phyloP scores from a whole-genome alignment of 1,140 invertebrate species.

The Proales similis region DNA sequence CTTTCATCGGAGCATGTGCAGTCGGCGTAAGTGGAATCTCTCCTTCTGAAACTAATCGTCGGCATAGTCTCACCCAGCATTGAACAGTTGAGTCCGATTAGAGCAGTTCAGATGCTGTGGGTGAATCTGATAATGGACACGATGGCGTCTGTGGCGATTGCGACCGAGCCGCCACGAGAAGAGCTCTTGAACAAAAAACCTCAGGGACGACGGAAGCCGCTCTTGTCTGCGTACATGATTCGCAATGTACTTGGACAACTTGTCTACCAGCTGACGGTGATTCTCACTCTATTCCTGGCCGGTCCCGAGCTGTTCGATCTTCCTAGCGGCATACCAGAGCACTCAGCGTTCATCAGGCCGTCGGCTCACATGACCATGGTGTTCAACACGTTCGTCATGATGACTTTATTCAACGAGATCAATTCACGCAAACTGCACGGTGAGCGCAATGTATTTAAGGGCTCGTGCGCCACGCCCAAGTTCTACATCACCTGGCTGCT shows the following conservation, averaged over 20 bases:
- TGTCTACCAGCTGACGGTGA: slow-evolving; percentile 86
- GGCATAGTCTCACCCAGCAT: too few species aligned
- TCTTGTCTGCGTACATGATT: slow-evolving; percentile 98
- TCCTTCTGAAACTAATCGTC: too few species aligned
- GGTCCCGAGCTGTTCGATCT: slow-evolving; percentile 80
- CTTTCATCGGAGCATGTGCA: slow-evolving; percentile 94
- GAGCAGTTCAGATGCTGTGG: slow-evolving; percentile 99
- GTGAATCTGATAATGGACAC: slow-evolving; percentile 99
- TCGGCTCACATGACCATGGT: slow-evolving; percentile 96
- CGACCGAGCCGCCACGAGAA: slow-evolving; percentile 90
- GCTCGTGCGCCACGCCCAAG: slow-evolving; percentile 89
- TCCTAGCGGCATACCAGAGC: slow-evolving; percentile 64
- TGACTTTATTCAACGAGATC: slow-evolving; percentile 99
- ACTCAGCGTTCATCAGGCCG: slow-evolving; percentile 62
- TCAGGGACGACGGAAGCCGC: slow-evolving; percentile 92
- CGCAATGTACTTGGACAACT: slow-evolving; percentile 97
- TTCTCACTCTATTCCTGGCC: slow-evolving; percentile 80
- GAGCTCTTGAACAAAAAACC: slow-evolving; percentile 88
- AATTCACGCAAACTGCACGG: slow-evolving; percentile 99
- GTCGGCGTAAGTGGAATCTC: slow-evolving; percentile 76
- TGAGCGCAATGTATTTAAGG: slow-evolving; percentile 85
- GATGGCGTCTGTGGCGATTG: slow-evolving; percentile 88
- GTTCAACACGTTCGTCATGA: slow-evolving; percentile 99
- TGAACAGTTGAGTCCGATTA: too few species aligned
- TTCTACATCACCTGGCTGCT: slow-evolving; percentile 95